phyloP scores from a whole-genome alignment of 2,113 vertebrate genomes.

The Marmota flaviventris region DNA sequence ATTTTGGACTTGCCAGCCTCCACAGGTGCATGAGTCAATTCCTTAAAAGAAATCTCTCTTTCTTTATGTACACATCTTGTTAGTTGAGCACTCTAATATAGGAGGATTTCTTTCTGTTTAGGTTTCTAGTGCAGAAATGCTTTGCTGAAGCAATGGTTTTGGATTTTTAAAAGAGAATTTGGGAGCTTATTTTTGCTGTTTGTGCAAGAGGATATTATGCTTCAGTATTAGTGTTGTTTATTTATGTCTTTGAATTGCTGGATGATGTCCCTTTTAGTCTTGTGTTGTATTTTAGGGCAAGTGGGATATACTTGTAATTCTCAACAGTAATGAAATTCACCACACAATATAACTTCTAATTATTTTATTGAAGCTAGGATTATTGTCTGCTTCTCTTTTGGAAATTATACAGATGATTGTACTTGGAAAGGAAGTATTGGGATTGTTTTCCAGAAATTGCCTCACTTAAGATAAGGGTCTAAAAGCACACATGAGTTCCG shows the following conservation, averaged over 20 bases:
- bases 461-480: neutral
- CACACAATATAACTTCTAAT: neutral
- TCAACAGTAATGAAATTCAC: conserved; percentile 50
- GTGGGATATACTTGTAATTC: conserved; percentile 25
- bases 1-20: neutral
- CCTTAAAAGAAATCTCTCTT: neutral
- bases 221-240: conserved; percentile 44
- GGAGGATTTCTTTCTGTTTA: conserved; percentile 29
- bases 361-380: conserved; percentile 47
- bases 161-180: conserved; percentile 29
- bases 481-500: neutral
- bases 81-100: neutral
- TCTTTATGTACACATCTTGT: neutral
- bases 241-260: conserved; percentile 38
- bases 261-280: neutral
- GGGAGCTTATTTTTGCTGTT: conserved; percentile 26
- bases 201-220: neutral
- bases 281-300: conserved; percentile 41
- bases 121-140: conserved; percentile 7
- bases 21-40: neutral
- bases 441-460: neutral
- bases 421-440: neutral
- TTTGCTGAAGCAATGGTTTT: conserved; percentile 47
- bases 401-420: conserved; percentile 2
- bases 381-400: neutral